Conservation (phyloP, 2,888 invertebrate species). For the Tachina fera region DNA sequence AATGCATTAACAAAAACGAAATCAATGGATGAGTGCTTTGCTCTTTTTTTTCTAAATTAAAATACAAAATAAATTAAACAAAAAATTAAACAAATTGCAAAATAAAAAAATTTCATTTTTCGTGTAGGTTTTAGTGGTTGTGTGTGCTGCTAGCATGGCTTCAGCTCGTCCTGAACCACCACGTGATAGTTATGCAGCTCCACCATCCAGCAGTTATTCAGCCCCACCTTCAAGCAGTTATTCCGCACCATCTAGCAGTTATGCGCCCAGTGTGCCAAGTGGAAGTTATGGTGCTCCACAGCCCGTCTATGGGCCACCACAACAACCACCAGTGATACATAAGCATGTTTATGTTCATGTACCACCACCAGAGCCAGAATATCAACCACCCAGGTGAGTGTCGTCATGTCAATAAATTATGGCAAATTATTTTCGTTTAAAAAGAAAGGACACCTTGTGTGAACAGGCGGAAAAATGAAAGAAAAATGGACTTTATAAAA, state of each 20-base stretch:
- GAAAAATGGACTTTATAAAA: too few relatives aligned
- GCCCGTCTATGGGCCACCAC: conserved; percentile 87
- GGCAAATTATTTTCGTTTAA: conserved; percentile 16
- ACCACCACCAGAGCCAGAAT: conserved; percentile 93
- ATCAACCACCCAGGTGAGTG: conserved; percentile 86
- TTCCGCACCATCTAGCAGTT: conserved; percentile 78
- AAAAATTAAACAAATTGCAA: conserved; percentile 29
- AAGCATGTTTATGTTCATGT: conserved; percentile 96
- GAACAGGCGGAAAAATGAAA: not conserved
- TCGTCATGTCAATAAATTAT: not conserved
- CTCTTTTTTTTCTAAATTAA: conserved; percentile 10
- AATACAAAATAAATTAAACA: not conserved
- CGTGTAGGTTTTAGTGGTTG: conserved; percentile 78
- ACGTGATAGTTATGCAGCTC: conserved; percentile 80
- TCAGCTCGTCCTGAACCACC: conserved; percentile 82
- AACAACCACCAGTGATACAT: conserved; percentile 90
- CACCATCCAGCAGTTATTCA: conserved; percentile 73
- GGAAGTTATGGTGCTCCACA: conserved; percentile 85
- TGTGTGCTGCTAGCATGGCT: conserved; percentile 77
- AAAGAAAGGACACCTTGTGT: not conserved
- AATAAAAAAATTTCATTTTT: conserved; percentile 44
- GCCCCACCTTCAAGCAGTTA: conserved; percentile 77
- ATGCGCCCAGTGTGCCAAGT: conserved; percentile 83
- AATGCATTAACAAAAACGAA: not conserved
- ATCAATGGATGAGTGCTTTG: conserved; percentile 3